Conservation (phyloP, 2,797 vertebrate genomes). For the Paramormyrops hopkinsi region DNA sequence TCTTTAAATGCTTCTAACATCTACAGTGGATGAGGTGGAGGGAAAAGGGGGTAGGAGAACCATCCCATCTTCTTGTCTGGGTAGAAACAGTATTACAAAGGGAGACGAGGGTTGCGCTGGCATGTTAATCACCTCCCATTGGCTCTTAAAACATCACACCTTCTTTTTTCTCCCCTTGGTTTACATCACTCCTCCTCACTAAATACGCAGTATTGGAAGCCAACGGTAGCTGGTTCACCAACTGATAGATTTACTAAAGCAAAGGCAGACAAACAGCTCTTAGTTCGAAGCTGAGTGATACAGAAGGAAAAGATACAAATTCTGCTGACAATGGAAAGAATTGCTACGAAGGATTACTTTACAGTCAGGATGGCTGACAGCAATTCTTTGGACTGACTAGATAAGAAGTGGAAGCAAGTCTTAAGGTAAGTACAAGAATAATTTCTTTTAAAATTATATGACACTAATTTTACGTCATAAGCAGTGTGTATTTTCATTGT, state of each 20-base stretch:
- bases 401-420: background rate
- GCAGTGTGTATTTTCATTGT: background rate
- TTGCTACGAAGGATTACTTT: background rate
- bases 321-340: background rate
- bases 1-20: background rate
- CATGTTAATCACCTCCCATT: background rate
- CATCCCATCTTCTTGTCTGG: background rate
- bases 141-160: background rate
- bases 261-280: background rate
- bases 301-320: background rate
- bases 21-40: background rate
- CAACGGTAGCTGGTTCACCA: background rate
- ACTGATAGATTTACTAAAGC: background rate
- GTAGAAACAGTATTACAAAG: background rate
- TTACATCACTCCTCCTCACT: background rate
- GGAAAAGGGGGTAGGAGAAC: background rate
- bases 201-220: background rate
- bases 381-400: conserved; percentile 13
- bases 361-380: background rate
- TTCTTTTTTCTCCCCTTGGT: background rate
- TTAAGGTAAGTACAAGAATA: background rate
- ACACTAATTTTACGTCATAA: background rate
- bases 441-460: background rate
- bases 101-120: background rate
- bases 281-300: background rate